Evolutionary conservation across 1,140 invertebrate species (phyloP).

Genomic region (Oedothorax gibbosus): DNA sequence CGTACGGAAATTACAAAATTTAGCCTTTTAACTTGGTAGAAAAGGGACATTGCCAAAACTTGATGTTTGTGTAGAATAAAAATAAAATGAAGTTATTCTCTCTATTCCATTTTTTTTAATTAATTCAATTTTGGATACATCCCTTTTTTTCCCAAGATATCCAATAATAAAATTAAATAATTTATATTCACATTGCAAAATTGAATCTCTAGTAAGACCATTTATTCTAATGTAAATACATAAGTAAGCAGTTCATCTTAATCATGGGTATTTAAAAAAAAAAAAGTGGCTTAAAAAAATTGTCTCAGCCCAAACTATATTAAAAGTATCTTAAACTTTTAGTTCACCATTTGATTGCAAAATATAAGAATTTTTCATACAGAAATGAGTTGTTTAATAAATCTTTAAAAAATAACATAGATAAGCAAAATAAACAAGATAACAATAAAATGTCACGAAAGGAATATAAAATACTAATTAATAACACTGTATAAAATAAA

Average conservation of each 20-base stretch:
- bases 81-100: too few relatives aligned
- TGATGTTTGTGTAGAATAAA: too few relatives aligned
- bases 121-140: background rate
- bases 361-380: background rate
- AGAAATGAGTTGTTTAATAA: too few relatives aligned
- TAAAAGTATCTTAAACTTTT: background rate
- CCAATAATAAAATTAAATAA: background rate
- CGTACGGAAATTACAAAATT: too few relatives aligned
- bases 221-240: background rate
- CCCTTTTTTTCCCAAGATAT: background rate
- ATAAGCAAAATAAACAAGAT: too few relatives aligned
- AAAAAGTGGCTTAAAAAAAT: background rate
- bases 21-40: too few relatives aligned
- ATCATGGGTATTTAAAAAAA: background rate
- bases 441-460: too few relatives aligned
- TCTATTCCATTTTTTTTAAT: too few relatives aligned
- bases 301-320: background rate
- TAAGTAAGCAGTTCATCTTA: background rate
- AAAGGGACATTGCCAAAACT: too few relatives aligned
- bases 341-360: background rate
- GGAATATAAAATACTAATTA: background rate
- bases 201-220: background rate
- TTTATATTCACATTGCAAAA: background rate
- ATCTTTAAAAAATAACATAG: too few relatives aligned
- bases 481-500: background rate